These are phyloP conservation scores for Cromileptes altivelis DNA, from an alignment of 2,113 vertebrate genomes.

Conservation along the genomic window DNA sequence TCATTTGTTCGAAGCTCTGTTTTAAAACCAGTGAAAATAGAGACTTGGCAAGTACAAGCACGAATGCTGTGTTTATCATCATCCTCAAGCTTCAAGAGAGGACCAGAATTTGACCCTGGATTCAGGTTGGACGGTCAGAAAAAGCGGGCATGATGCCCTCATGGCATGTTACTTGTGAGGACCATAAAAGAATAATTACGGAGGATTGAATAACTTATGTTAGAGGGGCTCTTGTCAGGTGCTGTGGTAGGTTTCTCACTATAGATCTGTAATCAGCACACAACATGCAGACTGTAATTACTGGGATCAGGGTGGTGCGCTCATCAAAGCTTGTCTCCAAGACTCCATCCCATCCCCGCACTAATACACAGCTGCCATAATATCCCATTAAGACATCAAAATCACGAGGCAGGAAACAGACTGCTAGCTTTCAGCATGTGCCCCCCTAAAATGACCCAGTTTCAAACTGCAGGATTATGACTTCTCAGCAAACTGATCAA, in stretches of 20 bases:
- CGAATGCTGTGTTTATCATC: not conserved
- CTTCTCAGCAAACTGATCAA: no score
- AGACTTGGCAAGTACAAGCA: no score
- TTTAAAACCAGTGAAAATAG: no score
- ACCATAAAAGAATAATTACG: not conserved
- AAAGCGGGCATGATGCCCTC: not conserved
- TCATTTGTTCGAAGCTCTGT: no score
- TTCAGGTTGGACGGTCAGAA: not conserved
- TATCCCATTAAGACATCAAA: conserved; percentile 54
- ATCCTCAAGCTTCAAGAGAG: not conserved
- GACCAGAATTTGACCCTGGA: not conserved
- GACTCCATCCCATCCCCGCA: conserved; percentile 8
- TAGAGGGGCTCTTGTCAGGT: not conserved
- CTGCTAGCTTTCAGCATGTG: conserved; percentile 29
- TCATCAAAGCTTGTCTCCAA: conserved; percentile 37
- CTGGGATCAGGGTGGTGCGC: conserved; percentile 29
- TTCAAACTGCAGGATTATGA: conserved; percentile 20
- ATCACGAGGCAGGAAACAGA: not conserved
- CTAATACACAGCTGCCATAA: conserved; percentile 53
- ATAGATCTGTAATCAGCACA: conserved; percentile 9
- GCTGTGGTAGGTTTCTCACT: not conserved
- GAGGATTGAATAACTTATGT: not conserved
- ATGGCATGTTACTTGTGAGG: not conserved
- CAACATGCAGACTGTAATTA: conserved; percentile 58
- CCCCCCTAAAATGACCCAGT: conserved; percentile 7